phyloP scores from a whole-genome alignment of 2,113 vertebrate species.

The Neotoma lepida region DNA sequence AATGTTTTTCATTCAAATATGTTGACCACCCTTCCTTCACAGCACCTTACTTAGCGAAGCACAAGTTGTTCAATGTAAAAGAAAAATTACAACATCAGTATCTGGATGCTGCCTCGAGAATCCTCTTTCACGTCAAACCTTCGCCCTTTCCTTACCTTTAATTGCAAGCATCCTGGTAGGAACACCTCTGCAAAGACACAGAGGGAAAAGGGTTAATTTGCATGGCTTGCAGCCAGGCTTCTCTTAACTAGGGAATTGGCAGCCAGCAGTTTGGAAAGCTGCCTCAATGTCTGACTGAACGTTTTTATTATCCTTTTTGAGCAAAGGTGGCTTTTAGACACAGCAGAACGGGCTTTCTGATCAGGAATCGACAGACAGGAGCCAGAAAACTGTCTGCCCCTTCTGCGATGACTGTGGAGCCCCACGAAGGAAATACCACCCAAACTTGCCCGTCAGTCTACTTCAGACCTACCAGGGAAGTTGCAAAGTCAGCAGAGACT shows the following conservation, averaged over 20 bases:
- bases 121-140: neutral
- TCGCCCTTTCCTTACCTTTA: too few species aligned
- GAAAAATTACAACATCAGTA: constrained; percentile 9
- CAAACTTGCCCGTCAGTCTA: constrained; percentile 29
- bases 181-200: neutral
- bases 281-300: constrained; percentile 72
- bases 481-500: constrained; percentile 15
- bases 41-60: constrained; percentile 82
- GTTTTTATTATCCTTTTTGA: constrained; percentile 74
- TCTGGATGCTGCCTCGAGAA: neutral
- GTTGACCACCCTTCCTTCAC: constrained; percentile 82
- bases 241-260: constrained; percentile 76
- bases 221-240: neutral
- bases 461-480: constrained; percentile 20
- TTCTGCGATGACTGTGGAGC: constrained; percentile 45
- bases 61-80: constrained; percentile 60
- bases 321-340: constrained; percentile 79
- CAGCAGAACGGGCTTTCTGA: constrained; percentile 51
- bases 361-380: constrained; percentile 64
- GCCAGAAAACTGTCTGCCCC: constrained; percentile 74
- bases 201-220: constrained; percentile 6
- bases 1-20: constrained; percentile 86
- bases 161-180: neutral
- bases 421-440: constrained; percentile 59
- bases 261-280: constrained; percentile 68